phyloP scores from a whole-genome alignment of 1,140 invertebrate genomes.

The Ceratosolen fusciceps region DNA sequence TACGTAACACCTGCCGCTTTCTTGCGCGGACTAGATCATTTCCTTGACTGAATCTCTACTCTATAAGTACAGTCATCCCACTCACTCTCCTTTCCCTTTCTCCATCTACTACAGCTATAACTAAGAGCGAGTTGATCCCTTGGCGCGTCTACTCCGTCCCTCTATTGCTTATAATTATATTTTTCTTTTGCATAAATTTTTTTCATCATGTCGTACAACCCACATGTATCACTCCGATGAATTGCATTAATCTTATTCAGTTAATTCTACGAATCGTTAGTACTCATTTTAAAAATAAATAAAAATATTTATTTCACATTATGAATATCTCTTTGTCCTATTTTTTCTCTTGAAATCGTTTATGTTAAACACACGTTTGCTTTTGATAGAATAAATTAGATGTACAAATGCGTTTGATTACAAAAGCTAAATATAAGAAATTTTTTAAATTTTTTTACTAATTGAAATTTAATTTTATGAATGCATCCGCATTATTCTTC shows the following conservation, averaged over 20 bases:
- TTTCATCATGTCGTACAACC: not conserved
- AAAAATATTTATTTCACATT: not conserved
- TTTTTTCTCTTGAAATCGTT: not conserved
- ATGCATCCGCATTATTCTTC: too few relatives aligned
- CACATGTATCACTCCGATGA: not conserved
- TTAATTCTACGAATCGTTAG: not conserved
- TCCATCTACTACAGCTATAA: not conserved
- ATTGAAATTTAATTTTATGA: too few relatives aligned
- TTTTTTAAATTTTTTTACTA: too few relatives aligned
- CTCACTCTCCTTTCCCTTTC: not conserved
- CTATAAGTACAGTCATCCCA: not conserved
- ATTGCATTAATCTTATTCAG: not conserved
- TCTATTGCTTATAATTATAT: not conserved
- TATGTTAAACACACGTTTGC: not conserved
- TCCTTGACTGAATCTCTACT: not conserved
- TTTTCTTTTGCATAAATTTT: too few relatives aligned
- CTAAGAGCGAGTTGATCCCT: not conserved
- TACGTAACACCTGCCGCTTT: not conserved
- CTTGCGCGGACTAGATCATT: slow-evolving; percentile 2
- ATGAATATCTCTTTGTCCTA: not conserved
- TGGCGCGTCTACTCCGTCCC: not conserved
- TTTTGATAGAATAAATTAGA: too few relatives aligned
- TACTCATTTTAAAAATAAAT: not conserved
- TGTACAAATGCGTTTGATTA: too few relatives aligned
- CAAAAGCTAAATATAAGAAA: too few relatives aligned